Percentiles rank a stretch among this genome's conserved stretches.
Conservation (phyloP, 2,888 invertebrate genomes). For the Maniola hyperantus region DNA sequence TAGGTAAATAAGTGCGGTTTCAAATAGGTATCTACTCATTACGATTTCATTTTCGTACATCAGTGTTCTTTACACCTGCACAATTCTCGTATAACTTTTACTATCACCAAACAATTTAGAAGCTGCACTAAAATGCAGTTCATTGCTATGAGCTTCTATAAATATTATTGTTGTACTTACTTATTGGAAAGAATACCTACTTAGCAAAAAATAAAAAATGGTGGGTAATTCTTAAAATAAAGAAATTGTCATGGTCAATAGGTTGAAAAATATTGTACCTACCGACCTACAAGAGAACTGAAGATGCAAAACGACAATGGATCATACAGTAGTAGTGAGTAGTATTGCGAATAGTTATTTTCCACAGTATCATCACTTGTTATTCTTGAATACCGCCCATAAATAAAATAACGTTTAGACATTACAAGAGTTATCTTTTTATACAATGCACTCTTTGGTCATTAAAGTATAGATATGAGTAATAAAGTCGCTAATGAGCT, state of each 20-base stretch:
- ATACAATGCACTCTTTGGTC: conserved; percentile 62
- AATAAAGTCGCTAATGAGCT: conserved; percentile 74
- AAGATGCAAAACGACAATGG: conserved; percentile 72
- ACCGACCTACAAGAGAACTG: too few species aligned
- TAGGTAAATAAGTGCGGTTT: not conserved
- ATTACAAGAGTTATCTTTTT: conserved; percentile 59
- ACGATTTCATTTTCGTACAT: not conserved
- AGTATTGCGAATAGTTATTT: conserved; percentile 48
- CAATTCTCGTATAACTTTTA: conserved; percentile 29
- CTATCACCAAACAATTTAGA: conserved; percentile 39
- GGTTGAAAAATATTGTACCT: conserved; percentile 3
- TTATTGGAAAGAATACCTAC: not conserved
- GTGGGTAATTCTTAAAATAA: conserved; percentile 31
- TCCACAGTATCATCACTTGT: conserved; percentile 46
- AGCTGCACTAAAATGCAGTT: conserved; percentile 43
- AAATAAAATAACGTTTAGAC: conserved; percentile 38
- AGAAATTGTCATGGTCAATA: conserved; percentile 18
- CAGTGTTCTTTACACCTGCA: conserved; percentile 42
- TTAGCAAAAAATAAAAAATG: conserved; percentile 1
- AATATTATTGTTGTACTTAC: not conserved
- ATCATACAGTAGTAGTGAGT: conserved; percentile 75
- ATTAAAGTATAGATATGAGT: conserved; percentile 71
- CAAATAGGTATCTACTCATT: not conserved
- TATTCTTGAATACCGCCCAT: conserved; percentile 50
- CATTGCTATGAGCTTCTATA: conserved; percentile 34